These are phyloP conservation scores for Pipra filicauda DNA, from an alignment of 2,113 vertebrate genomes.

Conservation along the genomic window DNA sequence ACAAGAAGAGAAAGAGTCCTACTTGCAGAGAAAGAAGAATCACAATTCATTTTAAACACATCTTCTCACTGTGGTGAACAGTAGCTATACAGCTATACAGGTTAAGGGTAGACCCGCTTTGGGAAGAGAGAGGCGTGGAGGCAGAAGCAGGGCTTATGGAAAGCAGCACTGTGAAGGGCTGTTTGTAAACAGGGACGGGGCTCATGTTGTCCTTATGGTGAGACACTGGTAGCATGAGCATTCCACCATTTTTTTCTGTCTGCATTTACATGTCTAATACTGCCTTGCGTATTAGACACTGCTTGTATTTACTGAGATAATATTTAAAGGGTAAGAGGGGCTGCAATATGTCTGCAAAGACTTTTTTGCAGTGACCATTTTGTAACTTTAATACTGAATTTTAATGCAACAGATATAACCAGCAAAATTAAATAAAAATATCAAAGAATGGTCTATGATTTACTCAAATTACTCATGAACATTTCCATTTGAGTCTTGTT, in stretches of 20 bases:
- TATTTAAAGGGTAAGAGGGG: background rate
- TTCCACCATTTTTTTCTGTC: background rate
- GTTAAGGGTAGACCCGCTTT: background rate
- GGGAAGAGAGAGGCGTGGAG: background rate
- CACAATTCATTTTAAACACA: background rate
- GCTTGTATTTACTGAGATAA: background rate
- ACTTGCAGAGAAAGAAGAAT: background rate
- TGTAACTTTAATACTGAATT: background rate
- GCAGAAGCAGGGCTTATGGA: background rate
- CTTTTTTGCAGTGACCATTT: background rate
- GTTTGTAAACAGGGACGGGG: background rate
- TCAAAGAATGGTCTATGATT: background rate
- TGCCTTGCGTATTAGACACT: background rate
- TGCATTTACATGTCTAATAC: background rate
- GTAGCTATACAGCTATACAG: background rate
- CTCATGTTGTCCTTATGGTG: background rate
- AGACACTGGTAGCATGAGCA: background rate
- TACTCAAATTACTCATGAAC: background rate
- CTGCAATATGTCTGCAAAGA: background rate
- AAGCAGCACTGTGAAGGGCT: background rate
- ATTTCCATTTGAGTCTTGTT: background rate
- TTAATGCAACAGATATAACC: background rate
- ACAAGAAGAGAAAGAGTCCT: background rate
- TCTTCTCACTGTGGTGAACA: background rate
- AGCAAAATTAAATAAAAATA: background rate